Percentiles rank a stretch among this genome's conserved stretches.
Evolutionary conservation across 2,888 invertebrate species (phyloP).

Genomic region (Nematopogon swammerdamellus): DNA sequence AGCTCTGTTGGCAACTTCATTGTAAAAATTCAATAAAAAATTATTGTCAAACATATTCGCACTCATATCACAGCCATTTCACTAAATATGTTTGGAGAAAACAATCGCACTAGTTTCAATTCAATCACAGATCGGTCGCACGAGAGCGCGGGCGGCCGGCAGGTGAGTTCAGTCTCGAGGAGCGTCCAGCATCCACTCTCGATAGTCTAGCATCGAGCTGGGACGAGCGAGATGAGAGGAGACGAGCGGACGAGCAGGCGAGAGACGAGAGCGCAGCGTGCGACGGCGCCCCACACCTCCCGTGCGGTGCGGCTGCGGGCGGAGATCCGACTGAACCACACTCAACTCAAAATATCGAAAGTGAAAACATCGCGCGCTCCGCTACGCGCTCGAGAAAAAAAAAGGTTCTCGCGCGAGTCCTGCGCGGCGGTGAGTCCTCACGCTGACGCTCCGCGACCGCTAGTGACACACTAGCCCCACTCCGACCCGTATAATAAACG

Average conservation of each 20-base stretch:
- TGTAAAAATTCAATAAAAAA: slow-evolving; percentile 49
- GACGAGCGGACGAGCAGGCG: background rate
- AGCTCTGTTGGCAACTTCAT: slow-evolving; percentile 53
- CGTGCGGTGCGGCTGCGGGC: slow-evolving; percentile 54
- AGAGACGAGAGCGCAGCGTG: no score
- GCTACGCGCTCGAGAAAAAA: slow-evolving; percentile 24
- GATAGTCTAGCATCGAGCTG: no score
- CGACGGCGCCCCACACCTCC: slow-evolving; percentile 27
- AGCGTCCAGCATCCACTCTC: background rate
- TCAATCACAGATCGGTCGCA: background rate
- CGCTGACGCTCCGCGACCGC: slow-evolving; percentile 9
- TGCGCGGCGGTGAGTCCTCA: background rate
- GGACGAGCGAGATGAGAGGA: no score
- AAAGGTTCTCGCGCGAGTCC: slow-evolving; percentile 30
- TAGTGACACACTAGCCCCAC: slow-evolving; percentile 54
- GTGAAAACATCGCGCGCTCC: slow-evolving; percentile 54
- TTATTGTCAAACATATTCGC: slow-evolving; percentile 54
- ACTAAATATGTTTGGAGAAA: slow-evolving; percentile 22
- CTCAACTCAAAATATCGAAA: slow-evolving; percentile 55
- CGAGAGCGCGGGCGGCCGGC: no score
- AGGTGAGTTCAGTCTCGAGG: background rate
- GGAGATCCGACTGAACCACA: slow-evolving; percentile 51
- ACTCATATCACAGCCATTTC: slow-evolving; percentile 52
- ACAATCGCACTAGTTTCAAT: background rate
- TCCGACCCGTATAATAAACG: slow-evolving; percentile 52